Evolutionary conservation across 2,888 invertebrate genomes (phyloP), one percentile per base, ranked within the genome.

Genomic region (Piscicola geometra): DNA sequence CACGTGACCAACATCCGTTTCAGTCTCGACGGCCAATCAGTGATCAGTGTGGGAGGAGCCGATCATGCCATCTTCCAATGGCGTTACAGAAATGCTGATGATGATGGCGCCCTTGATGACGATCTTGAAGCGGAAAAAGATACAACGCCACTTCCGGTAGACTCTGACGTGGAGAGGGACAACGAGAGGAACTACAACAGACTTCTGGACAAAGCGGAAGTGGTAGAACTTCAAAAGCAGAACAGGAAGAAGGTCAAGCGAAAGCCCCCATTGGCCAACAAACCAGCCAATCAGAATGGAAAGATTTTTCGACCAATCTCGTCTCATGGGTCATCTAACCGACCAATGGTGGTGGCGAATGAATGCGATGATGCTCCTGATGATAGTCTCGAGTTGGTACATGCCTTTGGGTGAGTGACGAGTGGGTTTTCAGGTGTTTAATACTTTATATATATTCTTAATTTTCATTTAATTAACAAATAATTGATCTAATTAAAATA

Each of bases 21-120:
- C 80, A 83, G 85, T 18, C 78, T 81, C 69, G 86, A 86, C 80
- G 83, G 82, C 73, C 81, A 79, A 9, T 79, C 82, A 32, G 82
- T 87, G 21, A 82, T 86, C 66, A 82, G 85, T 1, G 85, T 84
- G 33, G 86, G 86, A 25, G 86, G 86, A 1, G 86, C 83, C 32
- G 86, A 86, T 78, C 86, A 86, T 78, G 84, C 86, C 41, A 81
- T 87, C 1, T 86, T 86, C 78, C 85, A 86, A 80, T 87, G 86
- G 87, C 80, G 81, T 36, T 84, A 83, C 78, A 73, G 5, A 9
- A 3, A 33, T 28, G 67, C 12, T 12, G 30, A 35, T 12, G 33
- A 67, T 12, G 67, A 67, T 32, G 28, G 18, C 5, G 5, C 9
- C 30, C 30, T 5, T 12, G 33, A 32, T 9, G 67, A 67, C 28